phyloP scores from a whole-genome alignment of 2,888 invertebrate genomes.

The Himalopsyche tibetana region DNA sequence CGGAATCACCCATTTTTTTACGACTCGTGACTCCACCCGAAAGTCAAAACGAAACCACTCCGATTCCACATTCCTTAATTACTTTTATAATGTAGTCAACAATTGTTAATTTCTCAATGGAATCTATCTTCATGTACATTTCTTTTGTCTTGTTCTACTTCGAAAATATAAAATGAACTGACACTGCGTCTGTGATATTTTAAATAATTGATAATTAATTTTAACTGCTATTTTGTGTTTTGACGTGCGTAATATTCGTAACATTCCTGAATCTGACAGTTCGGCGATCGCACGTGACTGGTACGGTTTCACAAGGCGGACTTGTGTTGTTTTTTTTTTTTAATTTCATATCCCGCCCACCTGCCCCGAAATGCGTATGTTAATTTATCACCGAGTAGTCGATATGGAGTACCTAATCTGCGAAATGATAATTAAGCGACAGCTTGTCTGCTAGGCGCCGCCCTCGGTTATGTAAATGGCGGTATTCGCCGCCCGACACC shows the following conservation, averaged over 20 bases:
- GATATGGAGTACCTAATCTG: constrained; percentile 19
- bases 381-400: constrained; percentile 29
- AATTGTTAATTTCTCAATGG: too few relatives aligned
- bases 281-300: constrained; percentile 24
- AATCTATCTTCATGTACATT: too few relatives aligned
- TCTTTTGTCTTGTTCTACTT: too few relatives aligned
- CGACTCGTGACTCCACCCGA: too few relatives aligned
- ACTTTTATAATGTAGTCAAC: too few relatives aligned
- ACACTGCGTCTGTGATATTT: too few relatives aligned
- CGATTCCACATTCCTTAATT: too few relatives aligned
- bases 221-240: too few relatives aligned
- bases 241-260: not conserved
- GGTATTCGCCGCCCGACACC: constrained; percentile 18
- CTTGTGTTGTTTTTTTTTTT: not conserved
- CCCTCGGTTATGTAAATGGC: constrained; percentile 30
- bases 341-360: constrained; percentile 8
- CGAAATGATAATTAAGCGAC: constrained; percentile 25
- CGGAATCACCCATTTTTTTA: too few relatives aligned
- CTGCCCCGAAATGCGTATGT: constrained; percentile 21
- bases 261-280: not conserved
- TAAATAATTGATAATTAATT: too few relatives aligned
- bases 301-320: not conserved
- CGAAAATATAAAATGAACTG: too few relatives aligned
- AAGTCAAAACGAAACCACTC: too few relatives aligned
- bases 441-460: constrained; percentile 27